These are phyloP conservation scores for Eupithecia dodoneata DNA, from an alignment of 2,888 invertebrate species.

Conservation along the genomic window DNA sequence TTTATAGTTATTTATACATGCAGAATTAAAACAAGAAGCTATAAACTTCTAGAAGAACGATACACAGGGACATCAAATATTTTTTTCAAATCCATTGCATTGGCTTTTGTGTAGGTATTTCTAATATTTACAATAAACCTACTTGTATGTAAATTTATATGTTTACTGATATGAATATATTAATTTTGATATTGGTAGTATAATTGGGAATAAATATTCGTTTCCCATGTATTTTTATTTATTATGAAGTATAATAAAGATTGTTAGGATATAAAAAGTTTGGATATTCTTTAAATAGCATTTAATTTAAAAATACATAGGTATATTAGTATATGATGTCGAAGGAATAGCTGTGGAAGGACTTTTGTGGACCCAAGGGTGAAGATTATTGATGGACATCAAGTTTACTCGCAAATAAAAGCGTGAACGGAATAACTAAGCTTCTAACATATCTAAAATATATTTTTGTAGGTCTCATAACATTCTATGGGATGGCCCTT, in stretches of 20 bases:
- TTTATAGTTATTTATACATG: too few species aligned
- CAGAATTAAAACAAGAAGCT: background rate
- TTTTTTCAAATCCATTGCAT: slow-evolving; percentile 76
- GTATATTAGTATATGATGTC: background rate
- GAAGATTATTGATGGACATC: background rate
- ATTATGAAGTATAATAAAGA: background rate
- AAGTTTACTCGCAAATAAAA: slow-evolving; percentile 24
- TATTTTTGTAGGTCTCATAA: background rate
- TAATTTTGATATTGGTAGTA: background rate
- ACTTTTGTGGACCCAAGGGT: slow-evolving; percentile 37
- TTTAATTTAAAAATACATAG: background rate
- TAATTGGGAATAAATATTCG: background rate
- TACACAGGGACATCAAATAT: slow-evolving; percentile 48
- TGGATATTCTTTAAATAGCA: background rate
- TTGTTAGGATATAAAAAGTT: background rate
- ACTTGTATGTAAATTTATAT: slow-evolving; percentile 40
- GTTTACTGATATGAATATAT: slow-evolving; percentile 27
- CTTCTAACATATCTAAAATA: background rate
- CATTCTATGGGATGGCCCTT: background rate
- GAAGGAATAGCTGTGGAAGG: slow-evolving; percentile 28
- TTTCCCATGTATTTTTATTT: background rate
- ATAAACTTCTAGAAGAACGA: background rate
- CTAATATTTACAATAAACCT: slow-evolving; percentile 45
- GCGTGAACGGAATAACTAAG: slow-evolving; percentile 21
- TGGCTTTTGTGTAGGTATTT: slow-evolving; percentile 45